These are phyloP conservation scores for Oreortyx pictus DNA, from an alignment of 2,797 vertebrate genomes.

Conservation along the genomic window DNA sequence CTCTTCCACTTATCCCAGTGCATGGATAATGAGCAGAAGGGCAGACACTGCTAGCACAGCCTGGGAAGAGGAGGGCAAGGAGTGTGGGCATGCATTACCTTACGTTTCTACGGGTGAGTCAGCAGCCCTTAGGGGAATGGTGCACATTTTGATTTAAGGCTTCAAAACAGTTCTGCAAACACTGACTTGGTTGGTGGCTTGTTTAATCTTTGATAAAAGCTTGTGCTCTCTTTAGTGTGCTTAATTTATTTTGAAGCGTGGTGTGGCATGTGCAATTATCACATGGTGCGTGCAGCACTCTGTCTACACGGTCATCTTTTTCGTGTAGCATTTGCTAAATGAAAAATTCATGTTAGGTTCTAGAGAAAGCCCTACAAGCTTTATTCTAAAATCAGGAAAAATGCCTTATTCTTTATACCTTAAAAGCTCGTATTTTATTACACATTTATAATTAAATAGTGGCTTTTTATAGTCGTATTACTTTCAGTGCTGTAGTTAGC, in stretches of 20 bases:
- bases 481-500: background rate
- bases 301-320: background rate
- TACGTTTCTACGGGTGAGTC: background rate
- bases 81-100: background rate
- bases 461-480: background rate
- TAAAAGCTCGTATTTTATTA: background rate
- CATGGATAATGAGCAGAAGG: background rate
- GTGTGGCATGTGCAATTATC: background rate
- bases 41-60: rapidly evolving
- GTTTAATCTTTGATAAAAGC: background rate
- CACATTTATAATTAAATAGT: background rate
- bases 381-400: background rate
- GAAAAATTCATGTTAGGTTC: background rate
- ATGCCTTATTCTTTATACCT: background rate
- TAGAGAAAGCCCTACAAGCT: background rate
- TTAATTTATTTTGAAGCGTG: background rate
- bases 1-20: background rate
- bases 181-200: background rate
- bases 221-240: background rate
- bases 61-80: background rate
- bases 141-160: background rate
- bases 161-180: background rate
- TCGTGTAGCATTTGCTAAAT: background rate
- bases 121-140: background rate
- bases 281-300: background rate